phyloP scores from a whole-genome alignment of 1,140 invertebrate species.

The Goniozus legneri region DNA sequence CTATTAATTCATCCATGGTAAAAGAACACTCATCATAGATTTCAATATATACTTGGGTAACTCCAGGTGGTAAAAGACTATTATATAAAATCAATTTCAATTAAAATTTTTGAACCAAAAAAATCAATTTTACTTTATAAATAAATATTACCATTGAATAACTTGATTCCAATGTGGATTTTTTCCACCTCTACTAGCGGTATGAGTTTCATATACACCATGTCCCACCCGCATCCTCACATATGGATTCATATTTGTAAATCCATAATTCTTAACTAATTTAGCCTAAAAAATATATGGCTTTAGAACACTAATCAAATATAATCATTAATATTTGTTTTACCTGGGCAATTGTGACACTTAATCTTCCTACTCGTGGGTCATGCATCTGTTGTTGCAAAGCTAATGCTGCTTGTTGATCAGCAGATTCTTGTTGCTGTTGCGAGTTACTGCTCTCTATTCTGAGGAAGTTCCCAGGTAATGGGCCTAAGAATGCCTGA shows the following conservation, averaged over 20 bases:
- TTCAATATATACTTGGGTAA: constrained; percentile 86
- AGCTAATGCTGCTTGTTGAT: constrained; percentile 75
- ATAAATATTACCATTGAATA: constrained; percentile 72
- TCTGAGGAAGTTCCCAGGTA: constrained; percentile 79
- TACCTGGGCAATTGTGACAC: constrained; percentile 78
- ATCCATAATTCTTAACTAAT: constrained; percentile 93
- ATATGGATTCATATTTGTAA: constrained; percentile 95
- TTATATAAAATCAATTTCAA: constrained; percentile 29
- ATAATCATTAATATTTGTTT: constrained; percentile 1
- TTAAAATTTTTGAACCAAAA: too few relatives aligned
- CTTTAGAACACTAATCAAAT: constrained; percentile 8
- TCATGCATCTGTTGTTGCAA: constrained; percentile 67
- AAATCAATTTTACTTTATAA: too few relatives aligned
- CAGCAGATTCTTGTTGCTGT: constrained; percentile 70
- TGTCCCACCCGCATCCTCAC: constrained; percentile 89
- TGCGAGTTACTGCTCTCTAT: constrained; percentile 56
- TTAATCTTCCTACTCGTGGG: constrained; percentile 66
- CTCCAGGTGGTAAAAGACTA: constrained; percentile 81
- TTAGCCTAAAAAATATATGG: constrained; percentile 63
- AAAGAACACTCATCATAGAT: constrained; percentile 97
- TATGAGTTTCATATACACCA: constrained; percentile 92
- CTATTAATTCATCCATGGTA: constrained; percentile 91
- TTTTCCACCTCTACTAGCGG: constrained; percentile 91
- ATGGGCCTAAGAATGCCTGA: constrained; percentile 72
- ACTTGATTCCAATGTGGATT: constrained; percentile 94